Percentiles rank a stretch among this genome's conserved stretches.
Evolutionary conservation across 2,113 vertebrate genomes (phyloP).

Genomic region (Centrocercus urophasianus): DNA sequence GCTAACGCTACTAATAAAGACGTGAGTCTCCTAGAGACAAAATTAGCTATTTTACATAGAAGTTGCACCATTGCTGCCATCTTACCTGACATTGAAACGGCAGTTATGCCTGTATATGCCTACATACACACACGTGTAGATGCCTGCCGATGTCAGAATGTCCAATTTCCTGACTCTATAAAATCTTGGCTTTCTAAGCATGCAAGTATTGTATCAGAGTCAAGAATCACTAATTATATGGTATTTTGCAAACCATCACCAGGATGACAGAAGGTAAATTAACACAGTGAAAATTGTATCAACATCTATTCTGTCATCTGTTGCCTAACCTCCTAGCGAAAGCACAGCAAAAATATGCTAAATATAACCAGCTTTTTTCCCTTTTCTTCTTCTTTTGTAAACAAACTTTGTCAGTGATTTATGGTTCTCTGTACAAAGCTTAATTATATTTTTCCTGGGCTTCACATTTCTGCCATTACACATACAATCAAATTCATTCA

Average conservation of each 20-base stretch:
- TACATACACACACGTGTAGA: not conserved
- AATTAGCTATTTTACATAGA: not conserved
- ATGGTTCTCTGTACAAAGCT: not conserved
- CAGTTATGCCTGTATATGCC: not conserved
- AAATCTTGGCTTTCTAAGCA: not conserved
- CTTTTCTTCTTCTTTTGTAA: not conserved
- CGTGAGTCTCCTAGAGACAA: not conserved
- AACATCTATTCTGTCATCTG: not conserved
- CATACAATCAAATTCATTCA: not conserved
- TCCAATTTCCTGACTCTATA: not conserved
- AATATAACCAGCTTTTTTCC: not conserved
- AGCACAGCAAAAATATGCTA: not conserved
- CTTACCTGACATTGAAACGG: not conserved
- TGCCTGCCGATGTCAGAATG: not conserved
- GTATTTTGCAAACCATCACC: not conserved
- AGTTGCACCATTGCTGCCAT: not conserved
- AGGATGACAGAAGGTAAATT: not conserved
- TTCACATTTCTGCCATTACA: not conserved
- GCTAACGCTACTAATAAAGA: not conserved
- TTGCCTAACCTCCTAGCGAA: not conserved
- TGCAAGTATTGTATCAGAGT: not conserved
- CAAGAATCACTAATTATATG: not conserved
- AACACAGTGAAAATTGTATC: not conserved
- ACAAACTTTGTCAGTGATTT: accelerated
- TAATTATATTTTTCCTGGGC: not conserved